Evolutionary conservation across 2,113 vertebrate species (phyloP).

Genomic region (Maccullochella peelii): DNA sequence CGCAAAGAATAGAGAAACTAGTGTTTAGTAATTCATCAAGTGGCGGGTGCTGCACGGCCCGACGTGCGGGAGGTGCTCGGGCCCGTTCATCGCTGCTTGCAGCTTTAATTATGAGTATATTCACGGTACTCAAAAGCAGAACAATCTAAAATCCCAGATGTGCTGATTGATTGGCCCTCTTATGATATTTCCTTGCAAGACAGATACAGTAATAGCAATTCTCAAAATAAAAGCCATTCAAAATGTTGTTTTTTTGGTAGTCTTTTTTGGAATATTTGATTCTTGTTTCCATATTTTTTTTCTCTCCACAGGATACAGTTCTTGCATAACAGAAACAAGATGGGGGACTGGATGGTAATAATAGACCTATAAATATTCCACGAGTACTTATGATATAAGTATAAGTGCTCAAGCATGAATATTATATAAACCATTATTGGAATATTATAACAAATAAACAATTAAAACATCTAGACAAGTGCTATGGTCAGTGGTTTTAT

Average conservation of each 20-base stretch:
- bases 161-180: neutral
- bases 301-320: constrained; percentile 29
- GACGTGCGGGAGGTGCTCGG: no score
- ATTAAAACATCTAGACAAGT: constrained; percentile 40
- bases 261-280: constrained; percentile 34
- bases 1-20: no score
- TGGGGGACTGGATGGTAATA: constrained; percentile 8
- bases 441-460: constrained; percentile 51
- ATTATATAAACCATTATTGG: constrained; percentile 27
- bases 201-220: neutral
- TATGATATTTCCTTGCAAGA: neutral
- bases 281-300: constrained; percentile 27
- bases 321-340: constrained; percentile 21
- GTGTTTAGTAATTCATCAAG: no score
- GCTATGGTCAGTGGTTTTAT: constrained; percentile 21
- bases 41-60: no score
- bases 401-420: constrained; percentile 20
- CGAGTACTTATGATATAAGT: neutral
- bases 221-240: neutral
- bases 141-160: neutral
- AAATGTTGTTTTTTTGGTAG: no score
- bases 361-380: constrained; percentile 37
- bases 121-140: neutral
- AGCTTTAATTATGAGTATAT: no score
- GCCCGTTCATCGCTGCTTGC: no score